These are phyloP conservation scores for Tiphia femorata DNA, from an alignment of 2,888 invertebrate species.

Conservation along the genomic window DNA sequence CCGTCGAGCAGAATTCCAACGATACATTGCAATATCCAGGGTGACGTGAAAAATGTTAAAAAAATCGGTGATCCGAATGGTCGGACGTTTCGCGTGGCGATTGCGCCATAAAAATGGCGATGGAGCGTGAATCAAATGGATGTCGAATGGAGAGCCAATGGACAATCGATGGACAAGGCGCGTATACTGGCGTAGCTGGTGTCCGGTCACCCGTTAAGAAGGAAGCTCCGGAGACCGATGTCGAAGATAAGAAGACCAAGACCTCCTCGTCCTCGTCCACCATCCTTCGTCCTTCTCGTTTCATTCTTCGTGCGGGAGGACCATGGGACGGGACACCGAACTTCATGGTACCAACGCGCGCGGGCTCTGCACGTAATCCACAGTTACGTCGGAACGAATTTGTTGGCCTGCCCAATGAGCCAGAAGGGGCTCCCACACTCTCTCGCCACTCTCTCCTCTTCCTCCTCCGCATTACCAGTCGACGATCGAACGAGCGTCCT, in stretches of 20 bases:
- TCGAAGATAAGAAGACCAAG: conserved; percentile 60
- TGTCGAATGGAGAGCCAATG: too few relatives aligned
- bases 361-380: conserved; percentile 54
- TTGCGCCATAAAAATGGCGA: conserved; percentile 2
- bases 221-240: conserved; percentile 56
- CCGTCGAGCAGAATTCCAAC: too few relatives aligned
- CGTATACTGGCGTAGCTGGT: conserved; percentile 46
- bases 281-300: conserved; percentile 19
- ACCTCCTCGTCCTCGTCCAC: conserved; percentile 39
- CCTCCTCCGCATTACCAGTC: conserved; percentile 25
- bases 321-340: conserved; percentile 45
- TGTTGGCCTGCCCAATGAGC: conserved; percentile 65
- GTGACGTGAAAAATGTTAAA: too few relatives aligned
- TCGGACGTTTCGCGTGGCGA: too few relatives aligned
- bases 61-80: too few relatives aligned
- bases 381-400: conserved; percentile 66
- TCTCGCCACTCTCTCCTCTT: conserved; percentile 33
- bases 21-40: too few relatives aligned
- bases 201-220: conserved; percentile 67
- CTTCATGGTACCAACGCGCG: conserved; percentile 49
- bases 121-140: too few relatives aligned
- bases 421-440: conserved; percentile 58
- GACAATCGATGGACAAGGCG: too few relatives aligned
- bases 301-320: conserved; percentile 26
- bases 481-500: too few relatives aligned